Base-by-base conservation (phyloP, 2,888 invertebrate species). In the Noctuana brunneofusca region DNA sequence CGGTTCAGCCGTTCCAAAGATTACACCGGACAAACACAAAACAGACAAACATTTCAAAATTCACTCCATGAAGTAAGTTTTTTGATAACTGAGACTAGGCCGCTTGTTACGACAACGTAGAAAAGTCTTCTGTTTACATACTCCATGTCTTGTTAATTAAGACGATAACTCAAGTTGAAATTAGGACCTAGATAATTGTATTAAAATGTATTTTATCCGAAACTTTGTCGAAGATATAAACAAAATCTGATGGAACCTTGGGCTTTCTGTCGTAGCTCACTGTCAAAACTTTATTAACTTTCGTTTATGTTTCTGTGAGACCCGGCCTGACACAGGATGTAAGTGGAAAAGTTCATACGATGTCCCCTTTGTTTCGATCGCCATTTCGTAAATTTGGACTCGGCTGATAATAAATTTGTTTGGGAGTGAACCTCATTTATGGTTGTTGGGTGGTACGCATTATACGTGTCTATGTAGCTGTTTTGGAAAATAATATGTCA, bases 281-380 rank as follows among this genome's bases (percentile, higher is more conserved):
- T 71, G 78, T 74, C 75, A 68, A 73, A 82, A 80, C 74, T 83
- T 80, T 68, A 73, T 64, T 75, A 76, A 75, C 76, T 62, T 76
- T 78, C 79, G 80, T 82, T 81, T 81, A 80, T 77, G 75, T 76
- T 75, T 74, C 80, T 79, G 80, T 81, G 79, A 71, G 75, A 71
- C 73, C 64, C 14, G 73, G n/a, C 74, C 69, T 75, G 81, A 78
- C 77, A 76, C 69, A 70, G 71, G 68, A 68, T 68, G 75, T 80
- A 63, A 63, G 62, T 63, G 62, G 62, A 56, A 63, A 63, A 63
- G 56, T 63, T 63, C 50, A 79, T 81, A 80, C 78, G 80, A 78
- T 73, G 50, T 56, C 49, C 18, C 48, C 38, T 81, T 82, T 81
- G 77, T 83, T 80, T 72, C 49, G 16, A 49, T 12, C 2, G 35